Evolutionary conservation across 2,888 invertebrate species (phyloP), one percentile per base, ranked within the genome.

Genomic region (Mimumesa dahlbomi): DNA sequence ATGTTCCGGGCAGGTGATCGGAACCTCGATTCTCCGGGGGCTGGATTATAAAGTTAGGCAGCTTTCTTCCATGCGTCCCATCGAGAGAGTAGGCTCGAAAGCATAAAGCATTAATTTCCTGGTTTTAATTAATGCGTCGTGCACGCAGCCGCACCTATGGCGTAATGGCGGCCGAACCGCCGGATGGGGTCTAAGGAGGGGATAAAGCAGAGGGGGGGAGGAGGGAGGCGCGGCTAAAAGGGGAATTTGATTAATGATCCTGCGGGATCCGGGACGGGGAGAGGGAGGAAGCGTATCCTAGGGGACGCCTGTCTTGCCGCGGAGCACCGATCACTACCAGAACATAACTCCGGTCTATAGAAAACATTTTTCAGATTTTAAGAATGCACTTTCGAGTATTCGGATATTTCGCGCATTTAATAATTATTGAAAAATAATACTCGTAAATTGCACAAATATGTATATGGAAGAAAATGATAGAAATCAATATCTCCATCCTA

Each of bases 241-340:
- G 86, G 88, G 87, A 84, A 81, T 87, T 86, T 88, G 88, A 88
- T 88, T 88, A 88, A 88, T 88, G 88, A 88, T 87, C 83, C 85
- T 84, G 73, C 65, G 81, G 84, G 86, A 84, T 82, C 81, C 72
- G 79, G 75, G 77, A 75, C 71, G 75, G 64, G 59, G 65, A 58
- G 58, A 67, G 67, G 38, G 73, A 61, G 66, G 59, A 68, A 77
- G 69, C 63, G 77, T 84, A 85, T 86, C 86, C 86, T 85, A 80
- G 84, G 85, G 86, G 85, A 86, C 84, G 86, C 77, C 80, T 75
- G 84, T 79, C 80, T 81, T 77, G 75, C 75, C 72, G 59, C 71
- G 63, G 77, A 81, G 72, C 77, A 74, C 65, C 81, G 82, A 80
- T 79, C 78, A 61, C 71, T 81, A 63, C 62, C 69, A 52, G 65